Conservation (phyloP, 2,888 invertebrate species). For the Tinea trinotella region DNA sequence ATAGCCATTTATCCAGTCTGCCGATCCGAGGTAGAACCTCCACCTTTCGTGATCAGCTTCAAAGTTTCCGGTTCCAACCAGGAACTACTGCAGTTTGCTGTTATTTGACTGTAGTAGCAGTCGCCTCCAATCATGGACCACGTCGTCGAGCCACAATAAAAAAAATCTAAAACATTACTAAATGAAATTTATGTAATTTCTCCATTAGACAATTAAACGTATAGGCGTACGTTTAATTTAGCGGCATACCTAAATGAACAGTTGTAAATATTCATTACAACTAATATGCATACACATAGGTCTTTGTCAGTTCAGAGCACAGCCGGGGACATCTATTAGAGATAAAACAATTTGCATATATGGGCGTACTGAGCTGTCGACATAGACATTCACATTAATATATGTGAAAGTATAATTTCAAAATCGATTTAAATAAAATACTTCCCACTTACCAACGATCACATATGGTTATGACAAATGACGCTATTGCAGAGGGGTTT, state of each 20-base stretch:
- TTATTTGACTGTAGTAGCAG: too few relatives aligned
- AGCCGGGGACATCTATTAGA: slow-evolving; percentile 55
- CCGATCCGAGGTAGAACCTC: too few relatives aligned
- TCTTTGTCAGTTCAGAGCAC: slow-evolving; percentile 39
- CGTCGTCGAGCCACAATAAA: too few relatives aligned
- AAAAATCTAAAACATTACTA: too few relatives aligned
- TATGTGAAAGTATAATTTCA: slow-evolving; percentile 31
- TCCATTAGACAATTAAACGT: neutral
- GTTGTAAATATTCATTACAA: slow-evolving; percentile 62
- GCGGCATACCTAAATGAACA: slow-evolving; percentile 29
- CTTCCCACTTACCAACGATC: neutral
- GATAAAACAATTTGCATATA: slow-evolving; percentile 60
- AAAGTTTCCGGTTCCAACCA: too few relatives aligned
- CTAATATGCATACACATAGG: slow-evolving; percentile 40
- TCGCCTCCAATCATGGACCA: too few relatives aligned
- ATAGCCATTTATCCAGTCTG: too few relatives aligned
- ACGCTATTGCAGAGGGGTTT: too few relatives aligned
- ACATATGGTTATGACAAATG: neutral
- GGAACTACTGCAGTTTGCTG: too few relatives aligned
- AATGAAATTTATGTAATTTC: too few relatives aligned
- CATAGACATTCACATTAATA: slow-evolving; percentile 65
- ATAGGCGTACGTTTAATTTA: neutral
- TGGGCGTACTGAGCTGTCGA: slow-evolving; percentile 64
- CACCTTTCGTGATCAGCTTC: too few relatives aligned
- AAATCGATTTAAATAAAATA: slow-evolving; percentile 10